Conservation (phyloP, 2,113 vertebrate genomes). For the Sylvilagus bachmani region DNA sequence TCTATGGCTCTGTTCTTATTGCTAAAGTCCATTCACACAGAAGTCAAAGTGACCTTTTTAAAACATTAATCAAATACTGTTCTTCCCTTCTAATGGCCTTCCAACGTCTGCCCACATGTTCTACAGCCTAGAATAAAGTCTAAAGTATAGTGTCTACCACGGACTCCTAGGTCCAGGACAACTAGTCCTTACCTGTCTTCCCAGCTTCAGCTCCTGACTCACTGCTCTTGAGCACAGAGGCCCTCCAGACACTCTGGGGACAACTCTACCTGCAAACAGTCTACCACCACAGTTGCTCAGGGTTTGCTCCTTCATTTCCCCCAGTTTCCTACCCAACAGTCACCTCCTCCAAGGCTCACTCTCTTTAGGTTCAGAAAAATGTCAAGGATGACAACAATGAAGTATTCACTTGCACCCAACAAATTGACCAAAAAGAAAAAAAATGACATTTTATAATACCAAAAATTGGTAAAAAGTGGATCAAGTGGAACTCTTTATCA, state of each 20-base stretch:
- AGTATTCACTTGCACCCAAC: background rate
- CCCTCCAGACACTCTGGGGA: background rate
- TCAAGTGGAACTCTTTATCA: conserved; percentile 19
- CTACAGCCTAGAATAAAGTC: background rate
- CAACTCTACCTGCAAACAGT: background rate
- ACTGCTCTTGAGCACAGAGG: background rate
- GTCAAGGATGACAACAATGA: background rate
- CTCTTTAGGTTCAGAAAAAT: conserved; percentile 1
- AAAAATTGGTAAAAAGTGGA: background rate
- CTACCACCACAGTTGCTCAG: background rate
- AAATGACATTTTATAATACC: background rate
- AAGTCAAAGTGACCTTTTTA: background rate
- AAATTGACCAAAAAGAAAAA: background rate
- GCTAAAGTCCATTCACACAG: background rate
- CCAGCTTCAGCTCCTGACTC: background rate
- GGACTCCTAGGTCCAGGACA: background rate
- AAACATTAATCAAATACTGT: background rate
- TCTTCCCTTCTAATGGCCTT: background rate
- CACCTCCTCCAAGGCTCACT: background rate
- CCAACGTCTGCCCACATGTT: background rate
- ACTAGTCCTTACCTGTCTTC: background rate
- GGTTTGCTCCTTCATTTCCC: background rate
- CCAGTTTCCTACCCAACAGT: background rate
- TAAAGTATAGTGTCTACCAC: background rate
- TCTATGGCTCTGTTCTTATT: background rate